Evolutionary conservation across 2,113 vertebrate genomes (phyloP), one percentile per base, ranked within the genome.

Genomic region (Leucosticte australis): DNA sequence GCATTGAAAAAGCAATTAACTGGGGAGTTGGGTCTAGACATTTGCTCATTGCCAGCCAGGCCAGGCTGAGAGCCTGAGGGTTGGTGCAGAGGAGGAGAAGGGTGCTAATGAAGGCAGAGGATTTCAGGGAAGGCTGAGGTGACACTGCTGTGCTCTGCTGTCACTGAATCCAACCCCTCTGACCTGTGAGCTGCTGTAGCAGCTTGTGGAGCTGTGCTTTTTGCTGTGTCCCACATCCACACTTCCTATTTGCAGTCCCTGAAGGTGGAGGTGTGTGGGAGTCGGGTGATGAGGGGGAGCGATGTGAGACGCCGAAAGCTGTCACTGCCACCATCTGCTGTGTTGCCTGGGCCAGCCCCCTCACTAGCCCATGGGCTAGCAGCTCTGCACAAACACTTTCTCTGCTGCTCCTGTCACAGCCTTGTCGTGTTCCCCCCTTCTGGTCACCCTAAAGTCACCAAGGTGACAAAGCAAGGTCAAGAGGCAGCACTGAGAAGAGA

Each of bases 351-450:
- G 75, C 78, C 92, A 82, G 44, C 75, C 82, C 69, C 85, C 56
- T 30, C 33, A 19, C 7, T 60, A 50, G 83, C 52, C 78, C 37
- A 3, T 26, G 62, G 82, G 49, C 41, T 23, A 49, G 41, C 9
- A 13, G 62, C 67, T 86, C 68, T 59, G 22, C 30, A 9, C 15
- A 49, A 49, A 15, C 0, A 0, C 47, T 63, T 55, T 63, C 55
- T 74, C 30, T 31, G 67, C 86, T 46, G 83, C 64, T 87, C 14
- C 59, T 77, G 49, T 35, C 56, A 46, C 73, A 87, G 64, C 64
- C 27, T n/a, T 28, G 42, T 17, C 0, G 0, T 21, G 8, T 78
- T 62, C 33, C 7, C 2, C 13, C 0, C 3, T 90, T 75, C 65
- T 76, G 85, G 15, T 53, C 27, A 69, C n/a, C 46, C 28, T 27